phyloP scores from a whole-genome alignment of 1,140 invertebrate genomes.

The Andricus grossulariae region DNA sequence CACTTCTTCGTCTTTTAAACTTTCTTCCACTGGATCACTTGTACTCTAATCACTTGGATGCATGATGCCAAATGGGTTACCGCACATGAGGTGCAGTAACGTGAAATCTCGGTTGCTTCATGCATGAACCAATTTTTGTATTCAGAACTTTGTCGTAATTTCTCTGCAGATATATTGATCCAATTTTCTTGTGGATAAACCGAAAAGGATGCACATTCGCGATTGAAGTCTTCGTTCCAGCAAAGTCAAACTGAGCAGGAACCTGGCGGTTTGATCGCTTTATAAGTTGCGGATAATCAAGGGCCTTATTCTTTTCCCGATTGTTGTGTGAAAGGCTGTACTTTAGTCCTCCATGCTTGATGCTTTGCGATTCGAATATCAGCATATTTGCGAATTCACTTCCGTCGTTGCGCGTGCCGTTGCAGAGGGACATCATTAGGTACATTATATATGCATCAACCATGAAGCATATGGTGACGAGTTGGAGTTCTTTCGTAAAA shows the following conservation, averaged over 20 bases:
- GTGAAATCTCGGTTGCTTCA: slow-evolving; percentile 34
- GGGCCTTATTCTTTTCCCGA: slow-evolving; percentile 43
- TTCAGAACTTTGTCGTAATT: too few species aligned
- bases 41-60: slow-evolving; percentile 2
- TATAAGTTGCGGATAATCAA: slow-evolving; percentile 57
- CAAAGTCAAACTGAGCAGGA: slow-evolving; percentile 41
- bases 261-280: slow-evolving; percentile 45
- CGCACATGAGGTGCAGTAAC: background rate
- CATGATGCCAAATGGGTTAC: background rate
- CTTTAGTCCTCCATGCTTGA: slow-evolving; percentile 61
- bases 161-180: background rate
- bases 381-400: slow-evolving; percentile 44
- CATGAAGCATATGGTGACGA: slow-evolving; percentile 53
- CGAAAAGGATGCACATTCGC: background rate
- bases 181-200: slow-evolving; percentile 29
- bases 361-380: slow-evolving; percentile 50
- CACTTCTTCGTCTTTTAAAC: background rate
- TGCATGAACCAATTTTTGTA: slow-evolving; percentile 23
- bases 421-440: slow-evolving; percentile 48
- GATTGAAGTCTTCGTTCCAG: background rate
- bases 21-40: background rate
- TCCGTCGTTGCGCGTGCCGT: slow-evolving; percentile 47
- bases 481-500: slow-evolving; percentile 51
- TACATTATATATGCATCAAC: slow-evolving; percentile 46
- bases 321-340: slow-evolving; percentile 58